These are phyloP conservation scores for Melikaiella ostensackeni DNA, from an alignment of 2,888 invertebrate species.

Conservation along the genomic window DNA sequence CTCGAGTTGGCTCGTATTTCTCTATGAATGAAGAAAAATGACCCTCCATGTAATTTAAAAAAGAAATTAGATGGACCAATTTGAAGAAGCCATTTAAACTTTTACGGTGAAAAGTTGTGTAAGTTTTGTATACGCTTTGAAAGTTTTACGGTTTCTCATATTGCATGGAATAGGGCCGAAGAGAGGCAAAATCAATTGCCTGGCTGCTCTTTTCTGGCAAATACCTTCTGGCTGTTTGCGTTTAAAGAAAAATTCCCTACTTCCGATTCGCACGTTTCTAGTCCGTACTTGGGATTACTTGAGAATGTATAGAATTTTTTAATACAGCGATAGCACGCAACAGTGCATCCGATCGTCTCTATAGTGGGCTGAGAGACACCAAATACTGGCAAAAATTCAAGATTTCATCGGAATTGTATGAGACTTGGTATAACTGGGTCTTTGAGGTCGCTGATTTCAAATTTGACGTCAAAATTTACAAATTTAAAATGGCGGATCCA, in stretches of 20 bases:
- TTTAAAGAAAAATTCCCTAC: conserved; percentile 29
- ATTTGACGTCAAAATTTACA: too few relatives aligned
- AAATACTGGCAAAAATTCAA: too few relatives aligned
- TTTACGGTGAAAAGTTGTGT: conserved; percentile 16
- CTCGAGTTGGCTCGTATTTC: conserved; percentile 7
- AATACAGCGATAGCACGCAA: conserved; percentile 21
- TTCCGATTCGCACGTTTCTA: conserved; percentile 27
- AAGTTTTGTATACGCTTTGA: conserved; percentile 6
- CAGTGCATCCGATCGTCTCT: neutral
- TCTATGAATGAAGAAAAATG: neutral
- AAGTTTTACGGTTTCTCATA: conserved; percentile 16
- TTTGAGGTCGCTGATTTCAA: too few relatives aligned
- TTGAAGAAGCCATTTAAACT: conserved; percentile 5
- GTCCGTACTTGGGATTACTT: conserved; percentile 28
- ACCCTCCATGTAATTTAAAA: neutral
- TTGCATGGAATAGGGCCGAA: conserved; percentile 10
- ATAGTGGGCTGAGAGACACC: too few relatives aligned
- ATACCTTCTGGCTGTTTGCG: conserved; percentile 30
- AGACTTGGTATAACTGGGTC: neutral
- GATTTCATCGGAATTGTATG: too few relatives aligned
- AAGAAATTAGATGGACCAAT: neutral
- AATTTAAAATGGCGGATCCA: too few relatives aligned
- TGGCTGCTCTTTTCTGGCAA: conserved; percentile 24
- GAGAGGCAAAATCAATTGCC: conserved; percentile 36
- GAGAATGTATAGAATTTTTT: conserved; percentile 34